Evolutionary conservation across 2,797 vertebrate species (phyloP), one percentile per base, ranked within the genome.

Genomic region (Sphenodon punctatus): DNA sequence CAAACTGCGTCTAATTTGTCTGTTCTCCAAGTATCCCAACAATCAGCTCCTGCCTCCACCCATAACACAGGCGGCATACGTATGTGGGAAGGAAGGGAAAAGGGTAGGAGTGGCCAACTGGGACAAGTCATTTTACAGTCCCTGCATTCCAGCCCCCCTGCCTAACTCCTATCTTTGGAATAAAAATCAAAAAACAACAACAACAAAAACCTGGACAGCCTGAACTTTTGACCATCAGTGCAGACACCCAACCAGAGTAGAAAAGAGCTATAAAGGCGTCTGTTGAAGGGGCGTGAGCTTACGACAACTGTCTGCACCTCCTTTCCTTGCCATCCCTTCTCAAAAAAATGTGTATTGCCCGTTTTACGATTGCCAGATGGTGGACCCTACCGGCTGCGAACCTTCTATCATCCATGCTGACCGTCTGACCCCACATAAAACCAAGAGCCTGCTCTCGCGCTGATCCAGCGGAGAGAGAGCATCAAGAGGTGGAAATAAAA

Each of bases 281-380:
- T 94, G 92, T 69, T 72, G 58, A 78, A 23, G 91, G 83, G 77
- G 77, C 39, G 36, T 55, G 75, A 82, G 51, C 78, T 72, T 88
- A 89, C 74, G 66, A 94, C 91, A 88, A 84, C 91, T 58, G 67
- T 94, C 94, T 92, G 94, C 94, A 88, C 86, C 88, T 87, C 49
- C 83, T 84, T 89, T 91, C 91, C 89, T 86, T 80, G 84, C 92
- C 89, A 89, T 86, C 79, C 92, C 90, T 86, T 84, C 92, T 88
- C 90, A 86, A 93, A 88, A 92, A 95, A 96, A 94, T 96, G 95
- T 90, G 95, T 87, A 95, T 94, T 93, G 92, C 94, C 93, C 36
- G 61, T 93, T 95, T 98, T 97, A 98, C 95, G 94, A 95, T 91
- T 95, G 93, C 96, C 98, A 99, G 98, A 98, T 98, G 98, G 96